Evolutionary conservation across 2,113 vertebrate species (phyloP).

Genomic region (Saccopteryx bilineata): DNA sequence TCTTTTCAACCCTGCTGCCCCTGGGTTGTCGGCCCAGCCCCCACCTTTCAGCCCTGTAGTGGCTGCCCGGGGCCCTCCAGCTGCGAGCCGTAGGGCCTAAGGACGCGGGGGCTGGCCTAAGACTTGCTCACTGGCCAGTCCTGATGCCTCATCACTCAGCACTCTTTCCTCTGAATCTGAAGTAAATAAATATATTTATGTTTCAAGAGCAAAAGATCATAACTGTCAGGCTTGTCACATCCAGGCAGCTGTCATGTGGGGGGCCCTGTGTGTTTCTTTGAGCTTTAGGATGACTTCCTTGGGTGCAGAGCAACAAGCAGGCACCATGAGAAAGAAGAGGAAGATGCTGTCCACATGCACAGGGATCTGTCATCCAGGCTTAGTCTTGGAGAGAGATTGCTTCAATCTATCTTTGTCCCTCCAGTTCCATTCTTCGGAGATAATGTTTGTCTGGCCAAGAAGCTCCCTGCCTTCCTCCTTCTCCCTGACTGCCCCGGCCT

Average conservation of each 20-base stretch:
- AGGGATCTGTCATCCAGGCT: fast-evolving
- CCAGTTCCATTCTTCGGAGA: not conserved
- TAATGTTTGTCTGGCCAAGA: not conserved
- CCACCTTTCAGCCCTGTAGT: not conserved
- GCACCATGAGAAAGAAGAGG: not conserved
- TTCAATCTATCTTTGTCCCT: not conserved
- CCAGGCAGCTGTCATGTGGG: not conserved
- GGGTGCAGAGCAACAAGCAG: not conserved
- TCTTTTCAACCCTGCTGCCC: not conserved
- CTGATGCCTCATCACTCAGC: not conserved
- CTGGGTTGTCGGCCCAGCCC: fast-evolving
- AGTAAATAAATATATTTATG: slow-evolving; percentile 16
- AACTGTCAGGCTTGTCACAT: not conserved
- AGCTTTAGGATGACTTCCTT: not conserved
- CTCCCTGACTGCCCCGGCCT: fast-evolving
- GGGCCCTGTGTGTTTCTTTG: not conserved
- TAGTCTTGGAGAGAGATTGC: no score
- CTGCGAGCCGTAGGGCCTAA: not conserved
- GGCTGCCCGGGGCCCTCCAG: not conserved
- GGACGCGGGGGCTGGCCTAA: not conserved
- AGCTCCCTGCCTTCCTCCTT: fast-evolving
- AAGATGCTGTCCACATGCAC: fast-evolving
- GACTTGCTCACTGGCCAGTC: fast-evolving
- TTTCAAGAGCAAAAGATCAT: not conserved
- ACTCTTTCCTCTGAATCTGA: not conserved